Percentiles rank a stretch among this genome's conserved stretches.
phyloP scores from a whole-genome alignment of 2,797 vertebrate species.

The Helarctos malayanus region DNA sequence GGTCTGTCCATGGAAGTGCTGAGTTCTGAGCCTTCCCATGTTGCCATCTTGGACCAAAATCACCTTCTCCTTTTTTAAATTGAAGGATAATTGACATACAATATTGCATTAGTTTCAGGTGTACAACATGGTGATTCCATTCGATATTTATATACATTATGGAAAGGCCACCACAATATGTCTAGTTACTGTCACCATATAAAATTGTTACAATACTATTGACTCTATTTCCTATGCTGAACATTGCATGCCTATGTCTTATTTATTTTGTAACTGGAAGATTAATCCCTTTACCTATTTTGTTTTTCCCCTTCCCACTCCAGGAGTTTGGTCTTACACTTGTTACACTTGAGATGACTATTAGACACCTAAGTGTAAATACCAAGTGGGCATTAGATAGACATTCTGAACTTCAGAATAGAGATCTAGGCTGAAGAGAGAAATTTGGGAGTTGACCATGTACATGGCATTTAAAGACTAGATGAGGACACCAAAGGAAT shows the following conservation, averaged over 20 bases:
- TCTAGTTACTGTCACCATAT: not conserved
- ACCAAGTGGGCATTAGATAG: not conserved
- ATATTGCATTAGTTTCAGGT: not conserved
- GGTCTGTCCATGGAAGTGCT: not conserved
- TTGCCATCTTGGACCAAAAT: not conserved
- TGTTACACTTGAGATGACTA: not conserved
- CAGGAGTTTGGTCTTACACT: not conserved
- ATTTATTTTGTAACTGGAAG: not conserved
- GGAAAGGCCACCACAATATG: not conserved
- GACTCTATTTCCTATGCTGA: not conserved
- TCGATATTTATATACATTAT: not conserved
- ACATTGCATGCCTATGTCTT: not conserved
- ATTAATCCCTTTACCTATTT: not conserved
- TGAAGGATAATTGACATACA: not conserved
- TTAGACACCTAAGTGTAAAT: not conserved
- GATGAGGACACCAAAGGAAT: not conserved
- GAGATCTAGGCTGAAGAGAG: not conserved
- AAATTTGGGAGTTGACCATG: not conserved
- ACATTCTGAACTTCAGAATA: not conserved
- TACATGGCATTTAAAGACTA: not conserved
- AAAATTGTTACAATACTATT: not conserved
- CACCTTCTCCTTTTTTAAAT: not conserved
- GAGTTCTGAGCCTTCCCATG: not conserved
- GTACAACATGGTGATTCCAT: not conserved
- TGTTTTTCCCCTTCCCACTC: not conserved